phyloP scores from a whole-genome alignment of 1,140 invertebrate species.

The Linepithema humile region DNA sequence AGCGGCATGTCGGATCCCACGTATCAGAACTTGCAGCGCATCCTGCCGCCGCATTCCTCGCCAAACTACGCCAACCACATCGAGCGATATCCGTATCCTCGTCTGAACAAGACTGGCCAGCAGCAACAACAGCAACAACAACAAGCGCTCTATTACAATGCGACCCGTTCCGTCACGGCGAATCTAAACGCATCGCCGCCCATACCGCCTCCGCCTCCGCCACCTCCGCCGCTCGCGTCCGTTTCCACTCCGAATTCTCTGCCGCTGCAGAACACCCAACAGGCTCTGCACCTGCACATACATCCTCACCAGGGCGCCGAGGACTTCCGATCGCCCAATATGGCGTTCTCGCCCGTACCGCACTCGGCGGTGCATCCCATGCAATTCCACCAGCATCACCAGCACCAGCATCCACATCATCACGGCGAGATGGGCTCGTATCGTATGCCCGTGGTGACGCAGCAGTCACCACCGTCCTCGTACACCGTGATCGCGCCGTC shows the following conservation, averaged over 20 bases:
- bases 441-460: conserved; percentile 37
- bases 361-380: conserved; percentile 53
- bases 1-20: conserved; percentile 84
- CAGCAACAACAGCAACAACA: too few species aligned
- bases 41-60: conserved; percentile 79
- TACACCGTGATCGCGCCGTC: conserved; percentile 75
- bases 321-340: conserved; percentile 72
- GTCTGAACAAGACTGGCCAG: conserved; percentile 70
- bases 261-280: conserved; percentile 35
- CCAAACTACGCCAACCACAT: conserved; percentile 80
- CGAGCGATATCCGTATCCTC: conserved; percentile 80
- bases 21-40: conserved; percentile 82
- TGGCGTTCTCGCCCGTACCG: conserved; percentile 43
- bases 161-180: conserved; percentile 62
- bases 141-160: conserved; percentile 71
- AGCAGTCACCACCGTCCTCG: conserved; percentile 40
- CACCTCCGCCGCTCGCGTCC: conserved; percentile 27
- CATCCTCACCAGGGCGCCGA: conserved; percentile 80
- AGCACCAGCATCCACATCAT: conserved; percentile 61
- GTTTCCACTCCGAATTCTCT: conserved; percentile 43
- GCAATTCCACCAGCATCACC: conserved; percentile 66
- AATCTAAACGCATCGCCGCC: conserved; percentile 46
- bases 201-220: not conserved
- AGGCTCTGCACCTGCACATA: conserved; percentile 74
- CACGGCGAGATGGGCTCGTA: conserved; percentile 54